Evolutionary conservation across 2,113 vertebrate genomes (phyloP).

Genomic region (Anguilla rostrata): DNA sequence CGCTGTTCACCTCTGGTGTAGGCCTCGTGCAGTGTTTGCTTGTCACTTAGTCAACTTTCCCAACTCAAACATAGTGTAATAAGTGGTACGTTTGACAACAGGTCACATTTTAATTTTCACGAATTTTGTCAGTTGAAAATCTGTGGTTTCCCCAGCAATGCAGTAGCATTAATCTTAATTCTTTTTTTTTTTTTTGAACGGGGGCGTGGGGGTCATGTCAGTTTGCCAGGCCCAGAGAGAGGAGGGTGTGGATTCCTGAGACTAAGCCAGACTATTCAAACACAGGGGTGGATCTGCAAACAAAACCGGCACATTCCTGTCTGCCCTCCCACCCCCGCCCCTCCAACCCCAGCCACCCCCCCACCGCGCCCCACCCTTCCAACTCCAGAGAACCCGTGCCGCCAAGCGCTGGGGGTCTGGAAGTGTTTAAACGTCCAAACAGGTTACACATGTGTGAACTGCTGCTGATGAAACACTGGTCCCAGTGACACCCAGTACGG

Average conservation of each 20-base stretch:
- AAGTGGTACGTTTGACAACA: not conserved
- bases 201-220: not conserved
- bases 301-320: slow-evolving; percentile 6
- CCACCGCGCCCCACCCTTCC: too few species aligned
- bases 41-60: not conserved
- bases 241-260: slow-evolving; percentile 27
- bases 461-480: not conserved
- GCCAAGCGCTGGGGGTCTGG: not conserved
- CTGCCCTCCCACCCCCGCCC: not conserved
- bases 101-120: slow-evolving; percentile 22
- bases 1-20: not conserved
- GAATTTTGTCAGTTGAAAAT: slow-evolving; percentile 48
- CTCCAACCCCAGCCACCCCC: too few species aligned
- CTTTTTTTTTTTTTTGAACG: too few species aligned
- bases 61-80: slow-evolving; percentile 37
- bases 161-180: not conserved
- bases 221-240: not conserved
- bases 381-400: too few species aligned
- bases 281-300: slow-evolving; percentile 11
- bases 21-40: not conserved
- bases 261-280: slow-evolving; percentile 29
- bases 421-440: slow-evolving; percentile 7
- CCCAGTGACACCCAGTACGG: not conserved
- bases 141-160: slow-evolving; percentile 14
- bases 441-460: slow-evolving; percentile 3